Evolutionary conservation across 2,113 vertebrate genomes (phyloP).

Genomic region (cattle (Bos taurus)): ARS-UCD2.0 NC_037342.1:32424501-32425000

Average conservation of each 20-base stretch:
- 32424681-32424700: neutral
- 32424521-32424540: neutral
- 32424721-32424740: neutral
- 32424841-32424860: neutral
- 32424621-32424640: neutral
- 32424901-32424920: neutral
- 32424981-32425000: neutral
- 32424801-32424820: neutral
- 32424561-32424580: neutral
- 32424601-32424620: neutral
- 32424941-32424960: neutral
- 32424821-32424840: neutral
- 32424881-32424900: neutral
- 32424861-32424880: neutral
- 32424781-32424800: neutral
- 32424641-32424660: neutral
- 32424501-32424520: neutral
- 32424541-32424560: neutral
- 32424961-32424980: neutral
- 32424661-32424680: neutral
- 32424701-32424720: neutral
- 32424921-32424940: neutral
- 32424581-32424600: slow-evolving; percentile 11
- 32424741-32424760: neutral
- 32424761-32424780: neutral